Conservation (phyloP, 37 sponge, comb jelly and placozoan genomes). For the Bolinopsis microptera region DNA sequence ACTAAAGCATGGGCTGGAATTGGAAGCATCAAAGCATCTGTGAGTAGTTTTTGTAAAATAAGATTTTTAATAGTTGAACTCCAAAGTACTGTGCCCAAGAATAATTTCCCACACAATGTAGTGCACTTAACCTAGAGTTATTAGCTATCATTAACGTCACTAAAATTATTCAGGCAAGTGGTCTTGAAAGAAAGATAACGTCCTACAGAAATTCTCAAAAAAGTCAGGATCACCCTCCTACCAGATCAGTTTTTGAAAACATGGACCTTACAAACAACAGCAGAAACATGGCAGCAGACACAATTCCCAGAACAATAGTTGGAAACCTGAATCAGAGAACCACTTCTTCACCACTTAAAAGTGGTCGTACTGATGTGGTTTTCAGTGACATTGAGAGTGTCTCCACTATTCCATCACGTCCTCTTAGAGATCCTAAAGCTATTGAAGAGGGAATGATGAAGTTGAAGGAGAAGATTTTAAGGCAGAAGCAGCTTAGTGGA, state of each 20-base stretch:
- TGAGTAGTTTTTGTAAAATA: background rate
- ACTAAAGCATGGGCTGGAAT: slow-evolving; percentile 58
- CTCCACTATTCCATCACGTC: slow-evolving; percentile 8
- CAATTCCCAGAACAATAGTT: slow-evolving; percentile 34
- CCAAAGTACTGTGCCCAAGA: too few relatives aligned
- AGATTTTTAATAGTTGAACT: too few relatives aligned
- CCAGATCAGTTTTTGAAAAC: background rate
- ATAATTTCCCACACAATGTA: too few relatives aligned
- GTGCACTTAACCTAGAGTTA: too few relatives aligned
- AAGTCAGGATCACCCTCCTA: background rate
- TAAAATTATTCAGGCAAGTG: slow-evolving; percentile 26
- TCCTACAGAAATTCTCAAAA: slow-evolving; percentile 24
- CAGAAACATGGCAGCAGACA: slow-evolving; percentile 39
- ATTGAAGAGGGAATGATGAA: slow-evolving; percentile 52
- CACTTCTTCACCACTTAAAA: slow-evolving; percentile 33
- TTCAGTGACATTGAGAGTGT: slow-evolving; percentile 62
- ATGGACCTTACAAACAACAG: background rate
- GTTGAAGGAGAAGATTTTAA: slow-evolving; percentile 31
- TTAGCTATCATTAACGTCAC: too few relatives aligned
- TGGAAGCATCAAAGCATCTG: slow-evolving; percentile 32
- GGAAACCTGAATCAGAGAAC: background rate
- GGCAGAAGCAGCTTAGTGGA: slow-evolving; percentile 3
- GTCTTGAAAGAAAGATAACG: slow-evolving; percentile 44
- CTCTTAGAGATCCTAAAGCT: background rate
- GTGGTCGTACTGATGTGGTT: background rate